Conservation (phyloP, 2,797 vertebrate species). For the Scolopax bukidnonensis region DNA sequence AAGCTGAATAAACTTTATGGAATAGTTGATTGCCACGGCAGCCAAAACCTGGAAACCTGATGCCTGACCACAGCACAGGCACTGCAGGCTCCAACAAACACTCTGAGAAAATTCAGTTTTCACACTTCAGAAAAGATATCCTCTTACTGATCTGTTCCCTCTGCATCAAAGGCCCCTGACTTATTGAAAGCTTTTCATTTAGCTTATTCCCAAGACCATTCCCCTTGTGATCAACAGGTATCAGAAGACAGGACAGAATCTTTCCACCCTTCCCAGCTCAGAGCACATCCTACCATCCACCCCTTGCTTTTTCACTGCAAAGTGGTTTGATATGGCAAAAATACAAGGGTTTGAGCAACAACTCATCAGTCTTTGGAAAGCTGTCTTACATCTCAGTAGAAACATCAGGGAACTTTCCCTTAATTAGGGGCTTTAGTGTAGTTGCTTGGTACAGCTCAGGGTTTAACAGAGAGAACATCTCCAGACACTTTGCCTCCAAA, state of each 20-base stretch:
- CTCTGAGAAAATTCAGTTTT: background rate
- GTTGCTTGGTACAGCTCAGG: background rate
- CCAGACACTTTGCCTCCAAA: background rate
- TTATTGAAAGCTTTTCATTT: background rate
- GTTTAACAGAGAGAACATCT: background rate
- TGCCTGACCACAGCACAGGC: conserved; percentile 4
- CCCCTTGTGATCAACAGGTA: background rate
- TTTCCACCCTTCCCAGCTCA: background rate
- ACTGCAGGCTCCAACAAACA: background rate
- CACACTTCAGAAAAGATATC: background rate
- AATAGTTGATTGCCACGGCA: conserved; percentile 23
- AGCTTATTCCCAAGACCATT: background rate
- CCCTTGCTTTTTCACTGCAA: background rate
- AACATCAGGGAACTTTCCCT: background rate
- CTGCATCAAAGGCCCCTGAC: background rate
- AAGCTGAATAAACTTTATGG: conserved; percentile 36
- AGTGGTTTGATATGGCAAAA: background rate
- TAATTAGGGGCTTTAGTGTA: background rate
- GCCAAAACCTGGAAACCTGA: conserved; percentile 3
- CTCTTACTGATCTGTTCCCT: background rate
- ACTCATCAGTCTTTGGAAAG: background rate
- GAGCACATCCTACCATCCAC: background rate
- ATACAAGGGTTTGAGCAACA: background rate
- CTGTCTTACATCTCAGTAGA: background rate
- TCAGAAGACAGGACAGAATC: background rate